These are phyloP conservation scores for Formica exsecta DNA, from an alignment of 1,140 invertebrate genomes.

Conservation along the genomic window DNA sequence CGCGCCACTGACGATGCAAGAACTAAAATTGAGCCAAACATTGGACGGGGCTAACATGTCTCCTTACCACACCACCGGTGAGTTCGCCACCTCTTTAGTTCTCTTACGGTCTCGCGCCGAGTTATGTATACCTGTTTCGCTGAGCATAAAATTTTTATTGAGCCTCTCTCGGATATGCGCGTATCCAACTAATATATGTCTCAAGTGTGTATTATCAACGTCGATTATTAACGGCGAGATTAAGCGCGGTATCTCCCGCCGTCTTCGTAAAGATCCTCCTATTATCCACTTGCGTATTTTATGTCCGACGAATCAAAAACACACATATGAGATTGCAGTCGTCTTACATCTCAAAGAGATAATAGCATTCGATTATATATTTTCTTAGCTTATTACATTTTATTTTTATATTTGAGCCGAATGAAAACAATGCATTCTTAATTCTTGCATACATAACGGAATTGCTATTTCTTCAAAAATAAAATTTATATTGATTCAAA, in stretches of 20 bases:
- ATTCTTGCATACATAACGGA: neutral
- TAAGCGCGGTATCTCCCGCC: neutral
- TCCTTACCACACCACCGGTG: constrained; percentile 90
- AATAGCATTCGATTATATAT: neutral
- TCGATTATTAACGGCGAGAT: constrained; percentile 44
- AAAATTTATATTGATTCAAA: neutral
- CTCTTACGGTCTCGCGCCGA: constrained; percentile 59
- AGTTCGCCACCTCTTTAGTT: constrained; percentile 83
- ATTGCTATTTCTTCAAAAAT: neutral
- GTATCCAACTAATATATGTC: constrained; percentile 57
- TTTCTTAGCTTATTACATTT: neutral
- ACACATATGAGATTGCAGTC: neutral
- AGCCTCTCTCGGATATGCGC: constrained; percentile 48
- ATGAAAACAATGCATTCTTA: neutral
- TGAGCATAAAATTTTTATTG: constrained; percentile 37
- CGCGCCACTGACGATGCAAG: constrained; percentile 93
- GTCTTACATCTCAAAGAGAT: neutral
- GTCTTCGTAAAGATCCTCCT: constrained; percentile 18
- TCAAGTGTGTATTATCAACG: constrained; percentile 30
- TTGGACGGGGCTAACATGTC: constrained; percentile 89
- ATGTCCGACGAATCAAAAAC: neutral
- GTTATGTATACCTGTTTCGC: constrained; percentile 53
- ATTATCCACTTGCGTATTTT: constrained; percentile 6
- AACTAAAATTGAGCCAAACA: constrained; percentile 90
- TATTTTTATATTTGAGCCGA: neutral